Conservation (phyloP, 30 jellyfish, hydroid and myxozoan genomes). For the Chironex yamaguchii region DNA sequence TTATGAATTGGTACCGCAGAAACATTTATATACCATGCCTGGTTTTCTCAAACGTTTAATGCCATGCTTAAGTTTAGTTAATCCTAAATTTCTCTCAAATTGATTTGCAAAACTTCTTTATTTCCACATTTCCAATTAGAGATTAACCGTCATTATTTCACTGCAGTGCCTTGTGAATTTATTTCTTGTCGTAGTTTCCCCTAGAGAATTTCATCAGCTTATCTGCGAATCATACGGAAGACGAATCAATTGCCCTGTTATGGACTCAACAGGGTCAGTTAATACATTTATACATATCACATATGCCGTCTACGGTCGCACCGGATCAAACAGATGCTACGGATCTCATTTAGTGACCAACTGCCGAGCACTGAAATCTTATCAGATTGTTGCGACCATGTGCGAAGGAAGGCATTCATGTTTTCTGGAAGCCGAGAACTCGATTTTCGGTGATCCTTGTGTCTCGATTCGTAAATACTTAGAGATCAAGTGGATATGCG, state of each 20-base stretch:
- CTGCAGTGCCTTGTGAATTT: too few species aligned
- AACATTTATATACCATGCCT: too few species aligned
- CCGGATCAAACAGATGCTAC: background rate
- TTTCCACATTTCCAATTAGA: too few species aligned
- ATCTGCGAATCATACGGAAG: background rate
- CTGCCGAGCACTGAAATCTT: constrained; percentile 18
- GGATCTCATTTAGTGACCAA: background rate
- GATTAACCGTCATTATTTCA: too few species aligned
- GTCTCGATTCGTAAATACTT: constrained; percentile 3
- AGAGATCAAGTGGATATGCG: constrained; percentile 22
- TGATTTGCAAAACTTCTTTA: too few species aligned
- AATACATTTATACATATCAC: constrained; percentile 31
- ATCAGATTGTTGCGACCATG: constrained; percentile 1
- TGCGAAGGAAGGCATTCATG: constrained; percentile 43
- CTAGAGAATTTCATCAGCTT: too few species aligned
- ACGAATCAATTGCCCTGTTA: background rate
- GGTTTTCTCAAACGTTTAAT: too few species aligned
- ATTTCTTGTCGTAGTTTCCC: too few species aligned
- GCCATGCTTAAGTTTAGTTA: too few species aligned
- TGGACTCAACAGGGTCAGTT: background rate
- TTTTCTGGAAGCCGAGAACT: constrained; percentile 29
- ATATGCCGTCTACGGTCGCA: constrained; percentile 63
- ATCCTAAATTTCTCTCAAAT: too few species aligned
- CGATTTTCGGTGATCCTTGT: constrained; percentile 63
- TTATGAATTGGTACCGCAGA: too few species aligned